Evolutionary conservation across 2,113 vertebrate species (phyloP).

Genomic region (Phalacrocorax brasilianus): DNA sequence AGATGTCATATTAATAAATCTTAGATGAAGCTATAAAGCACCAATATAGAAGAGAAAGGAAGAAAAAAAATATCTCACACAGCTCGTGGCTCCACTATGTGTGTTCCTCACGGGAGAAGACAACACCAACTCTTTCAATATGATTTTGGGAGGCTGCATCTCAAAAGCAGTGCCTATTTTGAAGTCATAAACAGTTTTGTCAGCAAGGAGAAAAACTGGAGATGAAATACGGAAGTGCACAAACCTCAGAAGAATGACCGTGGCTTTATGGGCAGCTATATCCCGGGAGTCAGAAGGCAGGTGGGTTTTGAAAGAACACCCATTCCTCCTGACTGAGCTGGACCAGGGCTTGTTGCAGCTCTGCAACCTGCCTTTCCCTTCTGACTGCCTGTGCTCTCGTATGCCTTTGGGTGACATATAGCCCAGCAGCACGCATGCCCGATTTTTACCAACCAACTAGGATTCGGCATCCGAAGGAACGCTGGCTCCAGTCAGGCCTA

Average conservation of each 20-base stretch:
- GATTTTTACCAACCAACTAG: not conserved
- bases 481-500: not conserved
- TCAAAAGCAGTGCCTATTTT: not conserved
- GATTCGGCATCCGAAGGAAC: not conserved
- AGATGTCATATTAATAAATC: not conserved
- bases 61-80: not conserved
- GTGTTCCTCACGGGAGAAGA: not conserved
- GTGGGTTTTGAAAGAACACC: not conserved
- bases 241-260: not conserved
- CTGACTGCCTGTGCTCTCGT: not conserved
- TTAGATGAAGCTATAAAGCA: not conserved
- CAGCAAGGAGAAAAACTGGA: not conserved
- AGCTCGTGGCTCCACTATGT: not conserved
- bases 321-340: not conserved
- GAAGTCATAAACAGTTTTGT: not conserved
- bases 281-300: not conserved
- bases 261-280: not conserved
- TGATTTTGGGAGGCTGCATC: not conserved
- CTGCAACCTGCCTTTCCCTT: not conserved
- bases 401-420: fast-evolving
- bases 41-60: not conserved
- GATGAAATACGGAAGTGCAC: not conserved
- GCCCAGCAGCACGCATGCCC: not conserved
- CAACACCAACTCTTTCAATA: not conserved
- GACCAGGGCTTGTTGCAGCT: not conserved